These are phyloP conservation scores for Clostera curtula DNA, from an alignment of 2,888 invertebrate genomes.

Conservation along the genomic window DNA sequence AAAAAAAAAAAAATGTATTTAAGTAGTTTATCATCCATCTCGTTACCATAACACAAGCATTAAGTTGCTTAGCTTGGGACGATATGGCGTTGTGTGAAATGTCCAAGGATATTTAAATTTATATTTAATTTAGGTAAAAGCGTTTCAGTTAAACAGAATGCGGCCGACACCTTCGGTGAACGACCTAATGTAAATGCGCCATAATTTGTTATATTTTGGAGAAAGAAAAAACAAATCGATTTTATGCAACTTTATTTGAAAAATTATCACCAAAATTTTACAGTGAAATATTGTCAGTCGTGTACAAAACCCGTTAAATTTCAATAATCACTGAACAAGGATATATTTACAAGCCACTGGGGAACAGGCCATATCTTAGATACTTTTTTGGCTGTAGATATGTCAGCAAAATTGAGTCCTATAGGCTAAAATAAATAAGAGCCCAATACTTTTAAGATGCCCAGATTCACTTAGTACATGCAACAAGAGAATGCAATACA, in stretches of 20 bases:
- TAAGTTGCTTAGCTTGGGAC: too few relatives aligned
- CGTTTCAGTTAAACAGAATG: neutral
- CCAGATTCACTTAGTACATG: too few relatives aligned
- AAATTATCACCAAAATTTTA: slow-evolving; percentile 64
- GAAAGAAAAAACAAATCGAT: slow-evolving; percentile 8
- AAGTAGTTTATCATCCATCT: too few relatives aligned
- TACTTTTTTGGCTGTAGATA: slow-evolving; percentile 11
- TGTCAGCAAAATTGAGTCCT: too few relatives aligned
- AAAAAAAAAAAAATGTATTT: too few relatives aligned
- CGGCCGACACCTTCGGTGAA: neutral
- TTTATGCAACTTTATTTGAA: slow-evolving; percentile 51
- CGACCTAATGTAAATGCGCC: too few relatives aligned
- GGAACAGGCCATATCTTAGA: slow-evolving; percentile 12
- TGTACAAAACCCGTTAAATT: slow-evolving; percentile 24
- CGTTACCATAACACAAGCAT: too few relatives aligned
- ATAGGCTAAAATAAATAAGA: slow-evolving; percentile 1
- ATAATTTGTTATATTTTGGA: neutral
- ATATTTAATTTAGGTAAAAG: too few relatives aligned
- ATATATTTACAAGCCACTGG: slow-evolving; percentile 18
- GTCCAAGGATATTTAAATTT: too few relatives aligned
- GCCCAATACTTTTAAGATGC: too few relatives aligned
- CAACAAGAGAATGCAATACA: too few relatives aligned
- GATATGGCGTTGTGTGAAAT: too few relatives aligned
- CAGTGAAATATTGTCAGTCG: slow-evolving; percentile 59
- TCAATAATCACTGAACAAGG: slow-evolving; percentile 16